Evolutionary conservation across 2,113 vertebrate genomes (phyloP), one percentile per base, ranked within the genome.

Genomic region (Coptodon rendalli): DNA sequence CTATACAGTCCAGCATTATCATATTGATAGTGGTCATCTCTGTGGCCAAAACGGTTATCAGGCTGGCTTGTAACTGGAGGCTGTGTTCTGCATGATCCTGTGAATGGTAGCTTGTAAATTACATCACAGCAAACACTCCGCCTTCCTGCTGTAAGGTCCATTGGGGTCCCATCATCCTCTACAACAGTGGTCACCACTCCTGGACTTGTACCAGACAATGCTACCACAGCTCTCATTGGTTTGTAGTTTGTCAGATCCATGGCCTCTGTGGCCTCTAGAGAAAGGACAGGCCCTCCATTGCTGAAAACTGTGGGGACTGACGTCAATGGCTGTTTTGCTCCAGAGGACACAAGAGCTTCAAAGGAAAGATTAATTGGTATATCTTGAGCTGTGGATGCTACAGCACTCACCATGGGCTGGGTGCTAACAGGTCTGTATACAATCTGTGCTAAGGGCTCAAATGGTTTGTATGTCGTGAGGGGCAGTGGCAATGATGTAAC

Each of bases 71-170:
- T 96, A 87, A 97, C 95, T 3, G 98, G 97, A 36, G 98, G 97
- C 82, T 97, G 97, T 90, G 97, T 96, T 84, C 97, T 97, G 87
- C 98, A 99, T 91, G 97, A 99, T 91, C 97, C 97, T 81, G 98
- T 97, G 94, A 99, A 99, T 34, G 98, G 99, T 57, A 99, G 94
- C 90, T 97, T 98, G 93, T 99, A 99, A 91, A 99, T 98, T 82
- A 99, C 94, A 95, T 99, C 98, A 95, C 98, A 99, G 93, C 98
- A 99, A 81, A 99, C 98, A 82, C 97, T 97, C 94, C 97, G 97
- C 86, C 98, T 97, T 38, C 98, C 98, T 86, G 98, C 97, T 83
- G 99, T 99, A 76, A 99, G 95, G 93, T 99, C 98, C 29, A 99
- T 97, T 88, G 98, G 98, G 54, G 97, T 98, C 85, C 97, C 97